Conservation (phyloP, 2,113 vertebrate genomes). For the Columba livia region DNA sequence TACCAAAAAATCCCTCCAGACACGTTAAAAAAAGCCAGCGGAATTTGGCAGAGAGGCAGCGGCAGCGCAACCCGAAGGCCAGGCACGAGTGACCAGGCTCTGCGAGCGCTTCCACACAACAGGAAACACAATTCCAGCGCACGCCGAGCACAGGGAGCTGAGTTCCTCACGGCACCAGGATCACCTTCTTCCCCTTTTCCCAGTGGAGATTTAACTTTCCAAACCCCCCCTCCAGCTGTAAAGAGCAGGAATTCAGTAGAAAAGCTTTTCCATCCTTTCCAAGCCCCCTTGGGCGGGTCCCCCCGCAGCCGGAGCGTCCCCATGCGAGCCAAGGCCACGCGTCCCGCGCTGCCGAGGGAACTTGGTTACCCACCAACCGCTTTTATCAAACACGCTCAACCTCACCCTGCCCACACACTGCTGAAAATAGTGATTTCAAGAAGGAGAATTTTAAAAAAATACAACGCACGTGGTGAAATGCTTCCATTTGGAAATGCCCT, state of each 20-base stretch:
- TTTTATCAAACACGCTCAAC: not conserved
- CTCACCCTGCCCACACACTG: not conserved
- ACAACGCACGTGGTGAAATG: not conserved
- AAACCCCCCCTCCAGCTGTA: not conserved
- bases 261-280: not conserved
- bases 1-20: not conserved
- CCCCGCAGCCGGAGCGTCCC: not conserved
- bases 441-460: not conserved
- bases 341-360: not conserved
- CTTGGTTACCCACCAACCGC: not conserved
- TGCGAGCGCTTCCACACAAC: fast-evolving
- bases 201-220: not conserved
- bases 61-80: not conserved
- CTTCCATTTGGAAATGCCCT: not conserved
- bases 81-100: not conserved
- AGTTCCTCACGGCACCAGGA: not conserved
- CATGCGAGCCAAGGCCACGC: fast-evolving
- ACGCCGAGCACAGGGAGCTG: not conserved
- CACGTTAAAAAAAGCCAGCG: not conserved
- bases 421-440: not conserved
- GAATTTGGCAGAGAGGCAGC: not conserved
- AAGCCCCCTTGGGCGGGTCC: not conserved
- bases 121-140: not conserved
- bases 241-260: not conserved
- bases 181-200: not conserved